Evolutionary conservation across 1,140 invertebrate species (phyloP).

Genomic region (Anoplolepis gracilipes): DNA sequence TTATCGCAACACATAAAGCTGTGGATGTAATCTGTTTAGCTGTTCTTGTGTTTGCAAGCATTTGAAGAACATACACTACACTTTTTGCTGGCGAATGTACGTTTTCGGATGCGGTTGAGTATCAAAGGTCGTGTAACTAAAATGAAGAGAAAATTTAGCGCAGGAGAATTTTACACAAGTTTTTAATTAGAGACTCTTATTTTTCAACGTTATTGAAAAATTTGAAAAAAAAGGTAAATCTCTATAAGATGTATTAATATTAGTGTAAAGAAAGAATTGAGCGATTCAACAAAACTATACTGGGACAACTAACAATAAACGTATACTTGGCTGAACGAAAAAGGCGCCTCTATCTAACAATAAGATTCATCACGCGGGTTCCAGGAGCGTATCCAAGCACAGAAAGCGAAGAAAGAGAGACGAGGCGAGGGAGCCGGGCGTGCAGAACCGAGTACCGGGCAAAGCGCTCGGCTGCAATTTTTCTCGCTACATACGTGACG

Average conservation of each 20-base stretch:
- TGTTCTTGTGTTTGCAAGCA: not conserved
- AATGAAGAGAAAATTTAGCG: not conserved
- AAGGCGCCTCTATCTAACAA: slow-evolving; percentile 59
- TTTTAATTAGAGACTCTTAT: too few species aligned
- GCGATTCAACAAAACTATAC: not conserved
- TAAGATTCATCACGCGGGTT: slow-evolving; percentile 50
- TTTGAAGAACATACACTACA: slow-evolving; percentile 30
- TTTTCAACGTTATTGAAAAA: not conserved
- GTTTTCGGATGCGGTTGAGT: slow-evolving; percentile 55
- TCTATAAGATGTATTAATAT: too few species aligned
- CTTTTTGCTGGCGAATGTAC: slow-evolving; percentile 8
- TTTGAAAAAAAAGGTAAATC: not conserved
- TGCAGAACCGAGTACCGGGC: slow-evolving; percentile 85
- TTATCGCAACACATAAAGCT: not conserved
- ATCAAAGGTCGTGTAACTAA: slow-evolving; percentile 34
- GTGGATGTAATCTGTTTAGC: not conserved
- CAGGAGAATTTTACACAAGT: not conserved
- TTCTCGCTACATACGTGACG: slow-evolving; percentile 86
- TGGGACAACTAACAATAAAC: slow-evolving; percentile 45
- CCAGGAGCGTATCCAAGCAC: slow-evolving; percentile 40
- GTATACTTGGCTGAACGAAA: slow-evolving; percentile 45
- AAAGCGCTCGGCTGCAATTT: slow-evolving; percentile 86
- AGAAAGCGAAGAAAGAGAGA: slow-evolving; percentile 59
- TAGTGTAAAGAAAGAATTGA: slow-evolving; percentile 3
- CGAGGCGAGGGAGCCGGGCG: slow-evolving; percentile 76